A percentile compares a stretch with the other conserved stretches of the same genome.
These are phyloP conservation scores for Neocrepidodera transversa DNA, from an alignment of 2,888 invertebrate species.

Conservation along the genomic window DNA sequence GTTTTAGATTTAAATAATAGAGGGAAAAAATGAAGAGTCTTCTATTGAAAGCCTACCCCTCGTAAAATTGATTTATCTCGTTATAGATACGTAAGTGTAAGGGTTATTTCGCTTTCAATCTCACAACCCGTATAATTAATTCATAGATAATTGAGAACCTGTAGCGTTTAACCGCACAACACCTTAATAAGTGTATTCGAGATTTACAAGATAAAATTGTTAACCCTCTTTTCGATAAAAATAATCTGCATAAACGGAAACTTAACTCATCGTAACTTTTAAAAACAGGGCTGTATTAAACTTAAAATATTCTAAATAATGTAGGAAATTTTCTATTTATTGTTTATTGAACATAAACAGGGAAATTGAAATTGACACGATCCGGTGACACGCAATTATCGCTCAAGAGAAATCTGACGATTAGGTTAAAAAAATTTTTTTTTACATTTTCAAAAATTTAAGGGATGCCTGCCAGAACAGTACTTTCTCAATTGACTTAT, in stretches of 20 bases:
- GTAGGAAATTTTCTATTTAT: too few relatives aligned
- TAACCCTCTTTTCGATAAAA: slow-evolving; percentile 26
- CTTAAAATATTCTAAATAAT: too few relatives aligned
- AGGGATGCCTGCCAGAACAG: too few relatives aligned
- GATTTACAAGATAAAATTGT: slow-evolving; percentile 24
- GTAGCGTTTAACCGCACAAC: slow-evolving; percentile 26
- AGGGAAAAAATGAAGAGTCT: slow-evolving; percentile 3
- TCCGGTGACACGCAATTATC: too few relatives aligned
- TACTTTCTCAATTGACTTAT: too few relatives aligned
- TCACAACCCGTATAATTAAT: slow-evolving; percentile 29
- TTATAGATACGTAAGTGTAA: slow-evolving; percentile 18
- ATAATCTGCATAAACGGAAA: slow-evolving; percentile 22
- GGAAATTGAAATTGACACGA: too few relatives aligned
- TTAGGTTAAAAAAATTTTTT: too few relatives aligned
- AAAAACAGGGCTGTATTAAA: too few relatives aligned
- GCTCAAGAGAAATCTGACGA: too few relatives aligned
- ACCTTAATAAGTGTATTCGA: slow-evolving; percentile 25
- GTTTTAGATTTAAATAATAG: too few relatives aligned
- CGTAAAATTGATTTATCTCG: slow-evolving; percentile 21
- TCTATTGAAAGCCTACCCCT: slow-evolving; percentile 18
- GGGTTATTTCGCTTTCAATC: slow-evolving; percentile 22
- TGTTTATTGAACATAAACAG: too few relatives aligned
- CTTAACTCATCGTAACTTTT: background rate
- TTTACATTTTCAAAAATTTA: too few relatives aligned
- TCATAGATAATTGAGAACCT: slow-evolving; percentile 29